Conservation (phyloP, 2,888 invertebrate genomes). For the Nebria salina region DNA sequence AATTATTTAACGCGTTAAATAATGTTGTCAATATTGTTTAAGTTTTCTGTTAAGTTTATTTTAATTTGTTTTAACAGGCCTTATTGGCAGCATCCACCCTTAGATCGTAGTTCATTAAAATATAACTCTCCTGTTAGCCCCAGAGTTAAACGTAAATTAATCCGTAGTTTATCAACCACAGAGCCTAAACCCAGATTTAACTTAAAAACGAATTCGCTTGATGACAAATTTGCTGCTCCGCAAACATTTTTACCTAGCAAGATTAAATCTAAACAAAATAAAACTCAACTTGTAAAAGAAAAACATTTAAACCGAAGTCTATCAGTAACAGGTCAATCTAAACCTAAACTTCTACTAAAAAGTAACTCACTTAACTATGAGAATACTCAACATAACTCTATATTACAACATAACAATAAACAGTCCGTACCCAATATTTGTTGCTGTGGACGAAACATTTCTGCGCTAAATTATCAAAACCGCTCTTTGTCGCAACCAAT, state of each 20-base stretch:
- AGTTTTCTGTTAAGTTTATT: not conserved
- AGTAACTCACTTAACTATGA: not conserved
- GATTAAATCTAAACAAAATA: not conserved
- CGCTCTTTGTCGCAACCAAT: not conserved
- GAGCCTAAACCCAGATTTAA: conserved; percentile 27
- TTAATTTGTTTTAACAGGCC: conserved; percentile 33
- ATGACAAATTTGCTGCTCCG: conserved; percentile 15
- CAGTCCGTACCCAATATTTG: conserved; percentile 19
- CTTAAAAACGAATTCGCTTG: conserved; percentile 36
- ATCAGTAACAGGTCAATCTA: not conserved
- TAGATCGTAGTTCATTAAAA: conserved; percentile 19
- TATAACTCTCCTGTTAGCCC: conserved; percentile 16
- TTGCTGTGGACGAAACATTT: conserved; percentile 29
- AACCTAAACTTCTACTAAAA: not conserved
- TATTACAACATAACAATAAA: not conserved
- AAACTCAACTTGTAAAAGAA: not conserved
- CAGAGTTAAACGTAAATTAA: conserved; percentile 35
- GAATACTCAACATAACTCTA: not conserved
- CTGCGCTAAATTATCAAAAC: conserved; percentile 2
- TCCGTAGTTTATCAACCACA: conserved; percentile 34
- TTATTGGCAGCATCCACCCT: conserved; percentile 6
- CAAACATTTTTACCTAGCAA: not conserved
- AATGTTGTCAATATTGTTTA: too few species aligned
- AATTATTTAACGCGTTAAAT: not conserved
- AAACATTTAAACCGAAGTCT: not conserved